Evolutionary conservation across 1,140 invertebrate genomes (phyloP), one percentile per base, ranked within the genome.

Genomic region (Heliconius nattereri): DNA sequence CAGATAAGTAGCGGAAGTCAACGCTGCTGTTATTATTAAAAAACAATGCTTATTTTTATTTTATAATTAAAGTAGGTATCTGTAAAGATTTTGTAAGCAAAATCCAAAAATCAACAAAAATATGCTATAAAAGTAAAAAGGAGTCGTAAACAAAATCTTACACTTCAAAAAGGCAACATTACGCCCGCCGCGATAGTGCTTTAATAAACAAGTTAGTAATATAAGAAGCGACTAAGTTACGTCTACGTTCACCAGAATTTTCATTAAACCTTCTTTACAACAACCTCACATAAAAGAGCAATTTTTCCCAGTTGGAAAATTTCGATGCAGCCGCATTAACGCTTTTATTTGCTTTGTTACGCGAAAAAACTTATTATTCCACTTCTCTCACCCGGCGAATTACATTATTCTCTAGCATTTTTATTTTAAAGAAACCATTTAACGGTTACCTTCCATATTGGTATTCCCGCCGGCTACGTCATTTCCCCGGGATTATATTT

Each of bases 311-410:
- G 87, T 89, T 87, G 88, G 88, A 91, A 91, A 92, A 91, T 92
- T 91, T 91, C 92, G 88, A 92, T 92, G 91, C 90, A 91, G 91
- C 90, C 91, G 91, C 90, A 91, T 94, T 94, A 92, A 89, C 88
- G 90, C 89, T 92, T 91, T 92, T 90, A 92, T 92, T 94, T 92
- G 88, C 87, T 92, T 90, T 92, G 85, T 91, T 92, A 90, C 89
- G 90, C 87, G 90, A 90, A 92, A 92, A 94, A 92, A 92, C 91
- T 92, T 92, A 94, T 94, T 92, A 92, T 94, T 92, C 87, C 88
- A 90, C 86, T 91, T 90, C 87, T 89, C 88, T 92, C 88, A 91
- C 88, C 86, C 87, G 83, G 83, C 83, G 87, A 91, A 92, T 92
- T 91, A 90, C 89, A 89, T 92, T 92, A 92, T 90, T 91, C 86